A percentile compares a stretch with the other conserved stretches of the same genome.
These are phyloP conservation scores for Spea multiplicata DNA, from an alignment of 2,113 vertebrate species.

Conservation along the genomic window DNA sequence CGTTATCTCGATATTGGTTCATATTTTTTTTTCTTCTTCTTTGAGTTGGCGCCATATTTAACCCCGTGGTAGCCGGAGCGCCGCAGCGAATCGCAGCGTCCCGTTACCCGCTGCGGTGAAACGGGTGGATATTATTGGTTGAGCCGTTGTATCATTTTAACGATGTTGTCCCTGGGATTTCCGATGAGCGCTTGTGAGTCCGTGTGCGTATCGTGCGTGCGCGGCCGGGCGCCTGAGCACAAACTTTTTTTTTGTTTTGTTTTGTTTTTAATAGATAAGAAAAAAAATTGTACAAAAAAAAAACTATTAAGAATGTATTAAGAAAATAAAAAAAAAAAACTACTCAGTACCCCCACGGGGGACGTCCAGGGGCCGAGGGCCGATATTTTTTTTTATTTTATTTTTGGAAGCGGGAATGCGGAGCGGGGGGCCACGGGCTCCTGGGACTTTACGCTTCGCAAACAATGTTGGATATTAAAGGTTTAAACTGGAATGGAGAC, in stretches of 20 bases:
- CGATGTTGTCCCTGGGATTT: conserved; percentile 46
- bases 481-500: conserved; percentile 24
- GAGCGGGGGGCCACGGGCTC: not conserved
- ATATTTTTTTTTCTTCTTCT: conserved; percentile 8
- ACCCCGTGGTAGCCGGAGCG: too few relatives aligned
- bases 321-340: conserved; percentile 46
- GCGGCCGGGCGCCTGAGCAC: conserved; percentile 26
- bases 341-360: conserved; percentile 23
- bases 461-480: conserved; percentile 32
- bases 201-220: conserved; percentile 31
- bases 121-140: conserved; percentile 33
- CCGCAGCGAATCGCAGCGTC: too few relatives aligned
- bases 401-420: conserved; percentile 11
- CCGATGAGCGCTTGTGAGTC: conserved; percentile 45
- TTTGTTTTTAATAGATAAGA: conserved; percentile 49
- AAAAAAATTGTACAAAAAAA: conserved; percentile 42
- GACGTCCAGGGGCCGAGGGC: conserved; percentile 9
- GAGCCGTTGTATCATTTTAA: conserved; percentile 45
- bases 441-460: conserved; percentile 48
- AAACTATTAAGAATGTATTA: conserved; percentile 55
- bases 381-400: conserved; percentile 14
- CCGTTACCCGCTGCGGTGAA: conserved; percentile 15
- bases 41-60: too few relatives aligned
- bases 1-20: conserved; percentile 6
- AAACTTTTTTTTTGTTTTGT: conserved; percentile 41